Evolutionary conservation across 1,140 invertebrate species (phyloP).

Genomic region (Lanistes nyassanus): DNA sequence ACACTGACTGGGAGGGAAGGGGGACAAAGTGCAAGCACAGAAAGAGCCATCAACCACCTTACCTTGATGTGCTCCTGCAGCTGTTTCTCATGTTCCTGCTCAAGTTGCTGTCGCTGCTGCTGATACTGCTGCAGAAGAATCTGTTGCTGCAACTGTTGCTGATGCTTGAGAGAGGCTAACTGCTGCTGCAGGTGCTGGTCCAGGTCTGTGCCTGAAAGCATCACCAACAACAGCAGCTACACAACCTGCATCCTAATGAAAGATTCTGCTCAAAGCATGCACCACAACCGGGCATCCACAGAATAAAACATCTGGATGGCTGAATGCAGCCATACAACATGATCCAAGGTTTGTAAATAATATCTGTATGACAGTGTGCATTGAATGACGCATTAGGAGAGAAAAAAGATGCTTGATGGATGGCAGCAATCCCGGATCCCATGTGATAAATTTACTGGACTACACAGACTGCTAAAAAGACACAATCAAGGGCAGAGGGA

Average conservation of each 20-base stretch:
- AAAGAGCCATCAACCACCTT: slow-evolving; percentile 39
- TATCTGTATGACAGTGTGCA: too few species aligned
- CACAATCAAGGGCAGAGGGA: too few species aligned
- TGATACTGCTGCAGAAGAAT: slow-evolving; percentile 88
- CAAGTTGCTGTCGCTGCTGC: slow-evolving; percentile 86
- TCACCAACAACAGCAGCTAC: neutral
- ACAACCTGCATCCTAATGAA: neutral
- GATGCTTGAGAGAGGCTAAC: slow-evolving; percentile 79
- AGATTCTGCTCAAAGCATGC: neutral
- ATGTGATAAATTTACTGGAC: too few species aligned
- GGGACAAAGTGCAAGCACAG: slow-evolving; percentile 4
- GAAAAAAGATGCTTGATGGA: too few species aligned
- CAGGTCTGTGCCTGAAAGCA: slow-evolving; percentile 17
- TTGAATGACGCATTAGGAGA: too few species aligned
- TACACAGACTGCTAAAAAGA: too few species aligned
- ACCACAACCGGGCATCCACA: too few species aligned
- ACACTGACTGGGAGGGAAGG: neutral
- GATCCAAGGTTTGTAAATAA: too few species aligned
- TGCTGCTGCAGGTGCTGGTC: slow-evolving; percentile 59
- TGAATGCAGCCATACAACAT: too few species aligned
- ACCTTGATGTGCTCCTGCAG: slow-evolving; percentile 88
- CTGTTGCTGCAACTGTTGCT: slow-evolving; percentile 90
- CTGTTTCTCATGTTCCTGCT: slow-evolving; percentile 88
- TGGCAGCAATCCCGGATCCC: too few species aligned
- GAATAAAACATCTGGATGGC: too few species aligned